Evolutionary conservation across 2,888 invertebrate genomes (phyloP).

Genomic region (Teleogryllus oceanicus): DNA sequence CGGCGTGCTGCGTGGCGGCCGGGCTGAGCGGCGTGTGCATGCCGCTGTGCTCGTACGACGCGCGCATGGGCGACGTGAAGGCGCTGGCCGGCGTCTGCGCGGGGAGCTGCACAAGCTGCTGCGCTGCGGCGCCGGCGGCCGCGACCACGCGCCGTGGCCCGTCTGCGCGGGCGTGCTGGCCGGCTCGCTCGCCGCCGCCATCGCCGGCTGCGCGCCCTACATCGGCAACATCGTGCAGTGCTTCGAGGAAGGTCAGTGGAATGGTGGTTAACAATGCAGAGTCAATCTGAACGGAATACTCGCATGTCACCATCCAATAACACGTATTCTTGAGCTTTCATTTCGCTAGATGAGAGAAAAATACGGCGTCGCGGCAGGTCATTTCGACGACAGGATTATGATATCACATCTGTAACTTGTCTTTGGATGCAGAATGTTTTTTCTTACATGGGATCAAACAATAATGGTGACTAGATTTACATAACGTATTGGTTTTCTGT

Average conservation of each 20-base stretch:
- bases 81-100: constrained; percentile 75
- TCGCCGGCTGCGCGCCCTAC: constrained; percentile 71
- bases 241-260: constrained; percentile 70
- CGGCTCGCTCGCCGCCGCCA: constrained; percentile 55
- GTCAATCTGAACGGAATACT: too few relatives aligned
- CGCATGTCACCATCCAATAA: too few relatives aligned
- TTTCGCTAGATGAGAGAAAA: background rate
- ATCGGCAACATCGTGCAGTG: constrained; percentile 82
- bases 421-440: too few relatives aligned
- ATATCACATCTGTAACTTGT: too few relatives aligned
- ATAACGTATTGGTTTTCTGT: too few relatives aligned
- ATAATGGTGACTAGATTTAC: too few relatives aligned
- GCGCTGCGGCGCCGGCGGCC: constrained; percentile 76
- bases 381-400: too few relatives aligned
- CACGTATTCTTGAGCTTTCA: background rate
- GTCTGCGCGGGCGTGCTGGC: constrained; percentile 68
- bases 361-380: too few relatives aligned
- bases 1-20: constrained; percentile 74
- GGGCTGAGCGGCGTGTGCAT: constrained; percentile 76
- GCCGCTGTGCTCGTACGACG: constrained; percentile 78
- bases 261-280: too few relatives aligned
- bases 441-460: too few relatives aligned
- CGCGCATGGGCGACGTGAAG: constrained; percentile 78
- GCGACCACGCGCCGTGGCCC: constrained; percentile 71
- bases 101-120: constrained; percentile 80